Percentiles rank a stretch among this genome's conserved stretches.
phyloP scores from a whole-genome alignment of 2,113 vertebrate genomes.

The Scophthalmus maximus region DNA sequence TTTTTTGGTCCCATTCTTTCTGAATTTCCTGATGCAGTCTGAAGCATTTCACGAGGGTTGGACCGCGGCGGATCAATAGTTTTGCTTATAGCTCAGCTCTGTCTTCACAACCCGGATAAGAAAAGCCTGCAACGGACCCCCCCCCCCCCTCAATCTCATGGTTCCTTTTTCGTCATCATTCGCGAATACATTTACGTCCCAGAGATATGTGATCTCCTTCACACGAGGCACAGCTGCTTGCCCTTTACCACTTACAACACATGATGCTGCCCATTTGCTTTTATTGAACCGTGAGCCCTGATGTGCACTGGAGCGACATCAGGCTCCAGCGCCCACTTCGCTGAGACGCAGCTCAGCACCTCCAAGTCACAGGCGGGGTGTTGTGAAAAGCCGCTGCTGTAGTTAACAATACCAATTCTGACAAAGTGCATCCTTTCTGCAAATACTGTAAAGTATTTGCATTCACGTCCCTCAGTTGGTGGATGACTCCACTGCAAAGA shows the following conservation, averaged over 20 bases:
- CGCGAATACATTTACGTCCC: slow-evolving; percentile 6
- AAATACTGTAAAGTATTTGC: not conserved
- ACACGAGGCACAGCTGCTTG: slow-evolving; percentile 19
- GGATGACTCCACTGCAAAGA: not conserved
- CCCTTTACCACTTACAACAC: not conserved
- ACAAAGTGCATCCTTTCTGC: not conserved
- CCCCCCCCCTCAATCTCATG: slow-evolving; percentile 3
- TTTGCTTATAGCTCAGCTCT: slow-evolving; percentile 13
- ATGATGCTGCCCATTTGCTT: slow-evolving; percentile 48
- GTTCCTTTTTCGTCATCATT: slow-evolving; percentile 18
- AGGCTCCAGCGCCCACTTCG: not conserved
- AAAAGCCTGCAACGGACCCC: not conserved
- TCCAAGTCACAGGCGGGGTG: not conserved
- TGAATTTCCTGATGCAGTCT: not conserved
- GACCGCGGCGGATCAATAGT: slow-evolving; percentile 8
- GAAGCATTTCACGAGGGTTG: no score
- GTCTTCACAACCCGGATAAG: slow-evolving; percentile 6
- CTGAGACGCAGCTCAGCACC: slow-evolving; percentile 32
- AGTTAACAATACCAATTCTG: slow-evolving; percentile 11
- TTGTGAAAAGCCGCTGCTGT: slow-evolving; percentile 7
- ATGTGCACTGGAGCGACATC: slow-evolving; percentile 11
- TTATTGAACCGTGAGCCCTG: slow-evolving; percentile 29
- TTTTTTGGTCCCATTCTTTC: no score
- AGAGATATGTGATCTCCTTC: slow-evolving; percentile 21
- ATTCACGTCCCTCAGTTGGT: not conserved